Evolutionary conservation across 2,113 vertebrate species (phyloP), one percentile per base, ranked within the genome.

Genomic region (Varanus komodoensis): DNA sequence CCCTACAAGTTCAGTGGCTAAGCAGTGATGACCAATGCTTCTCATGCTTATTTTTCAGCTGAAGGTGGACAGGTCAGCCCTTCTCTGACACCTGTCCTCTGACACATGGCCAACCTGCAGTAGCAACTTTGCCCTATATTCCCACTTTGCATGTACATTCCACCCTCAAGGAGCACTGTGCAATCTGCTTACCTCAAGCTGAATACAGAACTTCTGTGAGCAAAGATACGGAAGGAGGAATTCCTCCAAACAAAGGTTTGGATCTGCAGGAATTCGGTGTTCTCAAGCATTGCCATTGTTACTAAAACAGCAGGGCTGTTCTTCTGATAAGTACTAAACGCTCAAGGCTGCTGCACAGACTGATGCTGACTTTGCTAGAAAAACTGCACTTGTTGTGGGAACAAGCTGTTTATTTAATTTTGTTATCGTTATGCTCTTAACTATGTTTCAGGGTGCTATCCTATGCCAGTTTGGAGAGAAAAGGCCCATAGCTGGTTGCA

Each of bases 261-360:
- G 0, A 44, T 71, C 89, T 92, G 38, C 87, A 67, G 4, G 64
- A 12, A 8, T 54, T 92, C 88, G 19, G 77, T 27, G 84, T 93
- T 85, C 83, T 57, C 38, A 85, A 17, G 61, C 15, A 44, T 44
- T 90, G 78, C 82, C 29, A 75, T 69, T 84, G 61, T 44, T 38
- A 38, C 68, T 89, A 29, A 83, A 77, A 89, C 83, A 89, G 75
- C 8, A 90, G 75, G 89, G 86, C 44, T 75, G n/a, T n/a, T 91
- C 77, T 78, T 84, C 87, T 84, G 73, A 92, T 71, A 90, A 82
- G 82, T 23, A 0, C 89, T 57, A 48, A 77, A 67, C 67, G 44
- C 61, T 50, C 84, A 94, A 93, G 90, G 90, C 23, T 88, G 88
- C 64, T 27, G n/a, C 83, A 25, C 67, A 91, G 81, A 38, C 44